Evolutionary conservation across 1,140 invertebrate species (phyloP), one percentile per base, ranked within the genome.

Genomic region (Rhagoletis pomonella): DNA sequence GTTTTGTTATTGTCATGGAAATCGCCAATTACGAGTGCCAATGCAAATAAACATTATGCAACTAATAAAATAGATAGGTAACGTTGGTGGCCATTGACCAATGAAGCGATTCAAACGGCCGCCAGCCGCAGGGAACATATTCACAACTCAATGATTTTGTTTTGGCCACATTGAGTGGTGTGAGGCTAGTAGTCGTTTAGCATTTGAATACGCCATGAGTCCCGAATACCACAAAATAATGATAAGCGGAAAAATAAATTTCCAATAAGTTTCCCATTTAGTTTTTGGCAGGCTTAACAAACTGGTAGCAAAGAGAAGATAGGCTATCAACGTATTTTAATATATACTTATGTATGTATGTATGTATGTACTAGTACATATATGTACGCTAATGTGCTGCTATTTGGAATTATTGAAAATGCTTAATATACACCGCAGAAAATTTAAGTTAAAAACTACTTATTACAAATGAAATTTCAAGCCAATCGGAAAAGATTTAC

Each of bases 31-130:
- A 12, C 42, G 69, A 73, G 69, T 73, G 69, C 69, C 69, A 73
- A 73, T 81, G 19, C n/a, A n/a, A 81, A 29, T 81, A 58, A 81
- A 55, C 73, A 81, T 55, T 19, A 81, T 81, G 2, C 42, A 81
- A 55, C 69, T 47, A 47, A 73, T 6, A 73, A 44, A 42, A 42
- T 81, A 2, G n/a, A 55, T 81, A 12, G 42, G 50, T 81, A 73
- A 55, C 9, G 60, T 62, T 62, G n/a, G 73, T 58, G 73, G 50
- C 44, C 17, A 81, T 29, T 29, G 42, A 47, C 73, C 47, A 81
- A 55, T n/a, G 14, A 81, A 73, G 67, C 67, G 42, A 73, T 55
- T 50, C n/a, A 81, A 81, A 55, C 17, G 47, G 73, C n/a, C 73
- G 17, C 44, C 47, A 81, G 47, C 44, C 73, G n/a, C 47, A 81